Evolutionary conservation across 1,140 invertebrate genomes (phyloP), one percentile per base, ranked within the genome.

Genomic region (Polypedilum vanderplanki): DNA sequence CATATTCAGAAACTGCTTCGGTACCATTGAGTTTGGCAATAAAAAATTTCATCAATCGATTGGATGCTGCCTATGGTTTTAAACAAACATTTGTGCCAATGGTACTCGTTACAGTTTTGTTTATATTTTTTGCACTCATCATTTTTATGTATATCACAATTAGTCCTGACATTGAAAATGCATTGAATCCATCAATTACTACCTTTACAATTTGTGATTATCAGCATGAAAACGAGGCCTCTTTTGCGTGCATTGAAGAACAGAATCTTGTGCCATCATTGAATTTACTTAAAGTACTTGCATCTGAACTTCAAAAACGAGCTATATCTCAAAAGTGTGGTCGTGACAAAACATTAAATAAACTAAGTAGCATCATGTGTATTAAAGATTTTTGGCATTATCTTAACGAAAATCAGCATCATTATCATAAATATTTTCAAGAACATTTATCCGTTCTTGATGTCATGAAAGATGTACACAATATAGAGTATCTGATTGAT

Each of bases 101-200:
- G 78, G 83, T 86, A 57, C 84, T 90, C 18, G 84, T 90, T 76
- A 85, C 83, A 9, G 82, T 87, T 41, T 84, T 88, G 17, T 85
- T 86, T 75, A 80, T 88, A 78, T 90, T 90, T 84, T 90, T 91
- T 83, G 83, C 87, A 79, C 80, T 85, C 76, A 82, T 90, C 79
- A 87, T 87, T 74, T 84, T 90, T 77, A 84, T 88, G 82, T 90
- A 90, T 81, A 84, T 90, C 80, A 88, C 88, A 78, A 87, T 87
- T 80, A 85, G 77, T 67, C 77, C 76, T 1, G 76, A 77, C 64
- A 74, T 77, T 77, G 78, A 41, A 75, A 80, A 41, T 33, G 75
- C 77, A 41, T 40, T 77, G 10, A 73, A 41, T 17, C 75, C 75
- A 40, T 73, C 75, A 17, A 76, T 65, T 18, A 74, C 76, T 3